Evolutionary conservation across 92 coral and sea anemone genomes (phyloP).

Genomic region (Heteractis magnifica): DNA sequence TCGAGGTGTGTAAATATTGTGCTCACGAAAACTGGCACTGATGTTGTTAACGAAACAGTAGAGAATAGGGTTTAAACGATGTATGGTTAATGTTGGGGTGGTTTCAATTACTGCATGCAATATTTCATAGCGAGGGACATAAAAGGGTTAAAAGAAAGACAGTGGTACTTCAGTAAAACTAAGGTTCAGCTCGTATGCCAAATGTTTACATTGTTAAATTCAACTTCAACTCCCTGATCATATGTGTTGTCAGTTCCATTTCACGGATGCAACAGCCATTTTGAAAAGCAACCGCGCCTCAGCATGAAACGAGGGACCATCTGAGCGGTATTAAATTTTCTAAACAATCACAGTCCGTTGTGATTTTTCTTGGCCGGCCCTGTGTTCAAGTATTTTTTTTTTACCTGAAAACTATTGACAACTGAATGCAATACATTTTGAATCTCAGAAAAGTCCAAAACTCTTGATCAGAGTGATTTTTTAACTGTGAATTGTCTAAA

Average conservation of each 20-base stretch:
- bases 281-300: neutral
- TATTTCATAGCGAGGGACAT: neutral
- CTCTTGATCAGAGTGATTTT: too few species aligned
- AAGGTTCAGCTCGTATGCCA: neutral
- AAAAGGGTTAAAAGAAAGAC: neutral
- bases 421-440: too few species aligned
- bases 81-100: constrained; percentile 1
- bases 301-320: neutral
- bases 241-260: too few species aligned
- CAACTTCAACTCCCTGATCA: neutral
- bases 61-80: constrained; percentile 9
- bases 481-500: too few species aligned
- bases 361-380: too few species aligned
- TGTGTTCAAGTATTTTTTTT: too few species aligned
- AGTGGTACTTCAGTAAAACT: neutral
- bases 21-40: constrained; percentile 29
- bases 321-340: too few species aligned
- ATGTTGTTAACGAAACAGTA: neutral
- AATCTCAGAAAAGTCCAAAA: too few species aligned
- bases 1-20: constrained; percentile 30
- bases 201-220: neutral
- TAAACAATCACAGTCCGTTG: too few species aligned
- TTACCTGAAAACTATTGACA: too few species aligned
- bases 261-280: neutral
- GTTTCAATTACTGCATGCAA: neutral